Evolutionary conservation across 2,797 vertebrate species (phyloP), one percentile per base, ranked within the genome.

Genomic region (Hypotaenidia okinawae): DNA sequence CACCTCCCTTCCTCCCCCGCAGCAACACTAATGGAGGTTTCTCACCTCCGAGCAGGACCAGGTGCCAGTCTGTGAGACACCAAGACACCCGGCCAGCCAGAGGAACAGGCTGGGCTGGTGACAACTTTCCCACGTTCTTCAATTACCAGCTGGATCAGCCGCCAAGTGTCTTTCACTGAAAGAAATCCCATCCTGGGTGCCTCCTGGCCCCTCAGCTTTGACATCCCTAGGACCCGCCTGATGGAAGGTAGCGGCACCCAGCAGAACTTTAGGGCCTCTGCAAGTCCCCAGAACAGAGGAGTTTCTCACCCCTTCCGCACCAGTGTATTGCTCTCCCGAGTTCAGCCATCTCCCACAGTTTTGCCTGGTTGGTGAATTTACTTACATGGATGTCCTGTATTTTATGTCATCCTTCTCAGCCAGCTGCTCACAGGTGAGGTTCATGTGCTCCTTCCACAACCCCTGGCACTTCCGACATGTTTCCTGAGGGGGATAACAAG

Each of bases 401-500:
- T 98, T 99, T 96, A 99, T 99, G 98, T 99, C 99, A 49, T 99
- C 99, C 90, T 98, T 98, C 97, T 99, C 99, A 75, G 99, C 98
- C 97, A 99, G 98, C 97, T 99, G 98, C 95, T 99, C 99, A 3
- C 99, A 99, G 49, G 99, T 99, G 97, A 99, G 99, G 90, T 99
- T 99, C 52, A 98, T 98, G 83, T 99, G 99, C 89, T 99, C 98
- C 97, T 99, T 99, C 99, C 99, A 99, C 95, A 99, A 98, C 41
- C 99, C 98, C 80, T 99, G 99, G 96, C 99, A 99, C 96, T 99
- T 99, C 73, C 99, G 98, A 90, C 99, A 99, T 3, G 99, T 99
- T 97, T 99, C 99, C 99, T 99, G 89, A 43, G 75, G 25, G 78
- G 27, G 49, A 85, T 3, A 86, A 94, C 61, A 82, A 27, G 91